Conservation (phyloP, 37 sponge, comb jelly and placozoan species). For the Ephydatia muelleri region DNA sequence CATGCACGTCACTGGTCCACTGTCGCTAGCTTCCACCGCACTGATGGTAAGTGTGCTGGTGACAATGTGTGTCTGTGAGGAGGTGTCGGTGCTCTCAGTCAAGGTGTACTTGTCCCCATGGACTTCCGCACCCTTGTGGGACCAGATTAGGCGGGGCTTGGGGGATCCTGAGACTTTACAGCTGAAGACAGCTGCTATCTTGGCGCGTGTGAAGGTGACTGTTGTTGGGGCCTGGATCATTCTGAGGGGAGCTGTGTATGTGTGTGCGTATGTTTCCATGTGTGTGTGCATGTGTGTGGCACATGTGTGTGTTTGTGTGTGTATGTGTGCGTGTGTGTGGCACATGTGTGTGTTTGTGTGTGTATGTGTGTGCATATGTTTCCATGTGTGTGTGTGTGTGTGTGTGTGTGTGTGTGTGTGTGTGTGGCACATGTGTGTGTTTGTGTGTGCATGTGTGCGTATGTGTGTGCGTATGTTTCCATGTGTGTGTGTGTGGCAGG, state of each 20-base stretch:
- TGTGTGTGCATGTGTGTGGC: not conserved
- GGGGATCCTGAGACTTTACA: not conserved
- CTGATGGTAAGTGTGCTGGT: not conserved
- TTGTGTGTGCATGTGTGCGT: not conserved
- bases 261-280: not conserved
- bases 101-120: not conserved
- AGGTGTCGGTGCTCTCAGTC: not conserved
- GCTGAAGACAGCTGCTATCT: not conserved
- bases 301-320: not conserved
- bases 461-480: too few relatives aligned
- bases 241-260: not conserved
- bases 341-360: too few relatives aligned
- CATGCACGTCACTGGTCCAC: not conserved
- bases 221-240: not conserved
- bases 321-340: not conserved
- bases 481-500: too few relatives aligned
- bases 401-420: not conserved
- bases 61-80: not conserved
- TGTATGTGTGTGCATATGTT: too few relatives aligned
- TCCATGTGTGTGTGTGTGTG: not conserved
- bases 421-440: not conserved
- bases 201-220: not conserved
- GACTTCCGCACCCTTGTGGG: not conserved
- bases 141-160: not conserved
- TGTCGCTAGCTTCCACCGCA: not conserved